Conservation (phyloP, 2,113 vertebrate species). For the Cnemophilus loriae region DNA sequence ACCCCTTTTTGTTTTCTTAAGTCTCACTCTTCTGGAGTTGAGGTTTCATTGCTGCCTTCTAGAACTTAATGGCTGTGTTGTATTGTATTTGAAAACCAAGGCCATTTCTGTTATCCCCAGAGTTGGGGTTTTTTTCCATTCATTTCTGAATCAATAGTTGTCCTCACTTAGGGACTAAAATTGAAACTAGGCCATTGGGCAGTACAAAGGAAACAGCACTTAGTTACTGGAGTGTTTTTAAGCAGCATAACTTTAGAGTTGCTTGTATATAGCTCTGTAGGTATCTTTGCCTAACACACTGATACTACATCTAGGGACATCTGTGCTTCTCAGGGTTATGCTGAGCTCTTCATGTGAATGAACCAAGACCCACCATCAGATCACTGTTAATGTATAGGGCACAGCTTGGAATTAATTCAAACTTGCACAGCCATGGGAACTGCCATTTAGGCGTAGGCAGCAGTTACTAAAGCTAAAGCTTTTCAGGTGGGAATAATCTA, state of each 20-base stretch:
- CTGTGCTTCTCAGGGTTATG: background rate
- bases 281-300: background rate
- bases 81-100: background rate
- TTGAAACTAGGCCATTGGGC: background rate
- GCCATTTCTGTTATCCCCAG: background rate
- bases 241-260: background rate
- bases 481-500: background rate
- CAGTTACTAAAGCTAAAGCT: background rate
- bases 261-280: background rate
- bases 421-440: background rate
- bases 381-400: background rate
- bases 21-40: background rate
- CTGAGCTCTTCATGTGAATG: background rate
- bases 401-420: background rate
- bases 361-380: background rate
- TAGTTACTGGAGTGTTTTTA: background rate
- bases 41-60: background rate
- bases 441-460: background rate
- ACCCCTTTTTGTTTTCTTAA: background rate
- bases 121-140: background rate
- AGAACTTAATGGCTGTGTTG: background rate
- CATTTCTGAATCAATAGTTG: background rate
- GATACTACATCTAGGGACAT: background rate
- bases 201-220: background rate
- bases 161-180: background rate